Conservation (phyloP, 2,888 invertebrate genomes). For the Rotaria sp. region DNA sequence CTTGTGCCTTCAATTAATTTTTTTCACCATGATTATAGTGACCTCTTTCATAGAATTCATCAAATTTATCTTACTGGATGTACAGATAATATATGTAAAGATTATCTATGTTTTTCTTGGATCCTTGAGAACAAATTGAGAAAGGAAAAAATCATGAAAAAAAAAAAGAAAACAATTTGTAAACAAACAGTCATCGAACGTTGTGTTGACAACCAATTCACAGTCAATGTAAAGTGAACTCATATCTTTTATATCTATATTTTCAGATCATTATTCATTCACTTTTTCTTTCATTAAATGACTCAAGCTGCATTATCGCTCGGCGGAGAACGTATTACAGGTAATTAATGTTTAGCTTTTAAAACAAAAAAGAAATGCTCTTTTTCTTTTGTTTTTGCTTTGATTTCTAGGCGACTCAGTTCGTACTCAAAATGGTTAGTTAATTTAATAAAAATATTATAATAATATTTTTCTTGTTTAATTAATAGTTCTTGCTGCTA, state of each 20-base stretch:
- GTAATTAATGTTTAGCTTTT: background rate
- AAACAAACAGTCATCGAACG: background rate
- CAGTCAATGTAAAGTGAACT: too few relatives aligned
- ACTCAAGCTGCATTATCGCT: background rate
- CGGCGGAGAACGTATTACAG: constrained; percentile 6
- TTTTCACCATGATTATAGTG: background rate
- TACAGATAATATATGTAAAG: background rate
- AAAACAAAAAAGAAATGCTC: too few relatives aligned
- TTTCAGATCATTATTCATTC: background rate
- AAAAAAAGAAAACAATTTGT: background rate
- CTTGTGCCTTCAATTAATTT: background rate
- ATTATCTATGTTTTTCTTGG: background rate
- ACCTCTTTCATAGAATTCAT: background rate
- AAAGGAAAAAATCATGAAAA: background rate
- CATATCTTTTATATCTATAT: background rate
- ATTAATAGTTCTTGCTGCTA: constrained; percentile 82
- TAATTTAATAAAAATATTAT: background rate
- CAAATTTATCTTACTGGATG: background rate
- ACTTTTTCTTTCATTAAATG: background rate
- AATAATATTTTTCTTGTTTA: constrained; percentile 19
- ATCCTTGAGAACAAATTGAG: background rate
- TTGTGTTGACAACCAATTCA: constrained; percentile 17
- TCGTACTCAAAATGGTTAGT: constrained; percentile 89
- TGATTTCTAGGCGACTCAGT: constrained; percentile 69
- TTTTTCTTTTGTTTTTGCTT: background rate